phyloP scores from a whole-genome alignment of 2,113 vertebrate species.

The Marmota flaviventris region DNA sequence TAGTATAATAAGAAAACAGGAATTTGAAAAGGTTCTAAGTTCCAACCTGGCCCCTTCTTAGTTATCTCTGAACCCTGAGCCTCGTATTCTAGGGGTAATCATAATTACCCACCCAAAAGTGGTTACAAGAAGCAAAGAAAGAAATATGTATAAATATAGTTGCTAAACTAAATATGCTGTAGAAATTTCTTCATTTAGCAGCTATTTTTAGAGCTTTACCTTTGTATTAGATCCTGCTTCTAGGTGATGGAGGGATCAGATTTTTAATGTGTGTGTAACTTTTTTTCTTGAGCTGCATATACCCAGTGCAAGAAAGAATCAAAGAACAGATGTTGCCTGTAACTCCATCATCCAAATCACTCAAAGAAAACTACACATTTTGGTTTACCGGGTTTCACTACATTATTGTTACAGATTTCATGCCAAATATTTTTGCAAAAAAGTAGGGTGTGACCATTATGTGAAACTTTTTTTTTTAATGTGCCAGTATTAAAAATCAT shows the following conservation, averaged over 20 bases:
- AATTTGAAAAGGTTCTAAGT: conserved; percentile 28
- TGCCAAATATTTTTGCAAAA: too few species aligned
- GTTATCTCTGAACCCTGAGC: conserved; percentile 1
- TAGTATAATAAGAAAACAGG: conserved; percentile 1
- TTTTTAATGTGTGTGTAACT: not conserved
- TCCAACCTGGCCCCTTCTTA: not conserved
- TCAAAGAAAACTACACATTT: conserved; percentile 19
- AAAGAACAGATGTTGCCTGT: not conserved
- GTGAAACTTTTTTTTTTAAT: too few species aligned
- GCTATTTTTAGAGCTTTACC: conserved; percentile 10
- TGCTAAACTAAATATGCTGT: not conserved
- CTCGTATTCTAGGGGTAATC: not conserved
- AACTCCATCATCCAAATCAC: not conserved
- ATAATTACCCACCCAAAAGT: conserved; percentile 48
- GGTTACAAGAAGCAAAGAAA: conserved; percentile 41
- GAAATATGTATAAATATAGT: not conserved
- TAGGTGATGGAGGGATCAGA: not conserved
- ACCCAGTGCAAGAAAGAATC: conserved; percentile 28
- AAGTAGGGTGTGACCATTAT: too few species aligned
- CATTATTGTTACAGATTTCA: too few species aligned
- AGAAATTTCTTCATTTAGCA: conserved; percentile 55
- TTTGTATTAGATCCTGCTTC: conserved; percentile 15
- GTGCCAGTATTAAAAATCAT: too few species aligned
- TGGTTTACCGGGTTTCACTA: not conserved
- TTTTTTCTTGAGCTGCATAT: conserved; percentile 19